phyloP scores from a whole-genome alignment of 92 coral and sea anemone species.

The Epizoanthus ramosus region DNA sequence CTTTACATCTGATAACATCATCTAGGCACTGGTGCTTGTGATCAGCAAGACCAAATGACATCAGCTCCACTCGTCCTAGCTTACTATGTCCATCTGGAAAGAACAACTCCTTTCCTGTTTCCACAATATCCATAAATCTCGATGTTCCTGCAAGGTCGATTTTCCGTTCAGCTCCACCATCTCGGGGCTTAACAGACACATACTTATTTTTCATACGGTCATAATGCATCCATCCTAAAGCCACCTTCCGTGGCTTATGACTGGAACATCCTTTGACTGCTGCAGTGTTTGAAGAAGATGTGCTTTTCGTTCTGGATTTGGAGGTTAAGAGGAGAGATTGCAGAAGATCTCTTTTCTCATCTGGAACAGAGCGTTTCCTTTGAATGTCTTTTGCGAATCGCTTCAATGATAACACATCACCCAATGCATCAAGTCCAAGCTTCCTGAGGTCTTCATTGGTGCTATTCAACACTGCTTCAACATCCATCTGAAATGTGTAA shows the following conservation, averaged over 20 bases:
- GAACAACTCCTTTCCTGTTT: constrained; percentile 21
- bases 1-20: constrained; percentile 10
- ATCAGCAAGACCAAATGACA: constrained; percentile 28
- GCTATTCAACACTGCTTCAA: constrained; percentile 24
- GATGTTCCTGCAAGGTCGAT: constrained; percentile 14
- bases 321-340: constrained; percentile 7
- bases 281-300: constrained; percentile 7
- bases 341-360: constrained; percentile 18
- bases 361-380: background rate
- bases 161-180: constrained; percentile 15
- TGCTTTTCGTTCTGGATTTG: background rate
- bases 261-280: constrained; percentile 12
- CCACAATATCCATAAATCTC: constrained; percentile 12
- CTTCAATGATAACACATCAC: constrained; percentile 5
- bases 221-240: constrained; percentile 14
- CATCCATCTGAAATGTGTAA: constrained; percentile 15
- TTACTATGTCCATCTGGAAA: constrained; percentile 16
- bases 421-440: constrained; percentile 11
- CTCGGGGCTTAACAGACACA: background rate
- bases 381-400: constrained; percentile 4
- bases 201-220: background rate
- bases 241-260: background rate
- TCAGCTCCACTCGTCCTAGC: constrained; percentile 17
- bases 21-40: constrained; percentile 20
- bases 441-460: constrained; percentile 10